Evolutionary conservation across 1,140 invertebrate species (phyloP).

Genomic region (Thaumetopoea pityocampa): DNA sequence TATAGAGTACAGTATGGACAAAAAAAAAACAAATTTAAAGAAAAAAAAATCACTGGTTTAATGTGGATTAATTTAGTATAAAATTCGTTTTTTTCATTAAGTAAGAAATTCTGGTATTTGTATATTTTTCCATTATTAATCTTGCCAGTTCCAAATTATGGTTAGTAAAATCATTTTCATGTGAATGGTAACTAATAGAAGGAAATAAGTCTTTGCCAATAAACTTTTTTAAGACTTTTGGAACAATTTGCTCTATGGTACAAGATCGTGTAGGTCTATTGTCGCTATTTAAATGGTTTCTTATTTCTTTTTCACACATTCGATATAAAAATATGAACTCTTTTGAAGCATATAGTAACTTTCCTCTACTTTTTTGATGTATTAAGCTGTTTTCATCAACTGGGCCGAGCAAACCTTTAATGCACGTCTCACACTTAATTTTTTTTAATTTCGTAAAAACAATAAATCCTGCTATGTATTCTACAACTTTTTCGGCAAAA

Average conservation of each 20-base stretch:
- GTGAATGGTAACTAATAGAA: conserved; percentile 1
- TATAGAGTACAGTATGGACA: no score
- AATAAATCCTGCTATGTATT: no score
- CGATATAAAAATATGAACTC: conserved; percentile 2
- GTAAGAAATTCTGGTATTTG: conserved; percentile 10
- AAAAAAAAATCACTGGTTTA: no score
- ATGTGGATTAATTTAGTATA: background rate
- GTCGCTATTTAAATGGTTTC: background rate
- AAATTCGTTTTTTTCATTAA: conserved; percentile 5
- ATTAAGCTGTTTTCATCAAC: conserved; percentile 1
- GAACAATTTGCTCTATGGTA: background rate
- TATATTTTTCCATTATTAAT: conserved; percentile 12
- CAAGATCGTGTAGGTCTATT: conserved; percentile 1
- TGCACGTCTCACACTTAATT: background rate
- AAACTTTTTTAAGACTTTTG: background rate
- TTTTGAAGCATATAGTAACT: conserved; percentile 8
- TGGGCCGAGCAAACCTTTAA: conserved; percentile 2
- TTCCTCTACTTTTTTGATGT: conserved; percentile 7
- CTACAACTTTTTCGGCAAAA: no score
- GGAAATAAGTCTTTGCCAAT: conserved; percentile 7
- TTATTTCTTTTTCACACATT: conserved; percentile 4
- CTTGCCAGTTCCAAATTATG: conserved; percentile 15
- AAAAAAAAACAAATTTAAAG: no score
- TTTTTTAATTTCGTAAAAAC: background rate
- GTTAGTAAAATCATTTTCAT: conserved; percentile 7